Evolutionary conservation across 2,113 vertebrate genomes (phyloP).

Genomic region (Cephalopterus ornatus): DNA sequence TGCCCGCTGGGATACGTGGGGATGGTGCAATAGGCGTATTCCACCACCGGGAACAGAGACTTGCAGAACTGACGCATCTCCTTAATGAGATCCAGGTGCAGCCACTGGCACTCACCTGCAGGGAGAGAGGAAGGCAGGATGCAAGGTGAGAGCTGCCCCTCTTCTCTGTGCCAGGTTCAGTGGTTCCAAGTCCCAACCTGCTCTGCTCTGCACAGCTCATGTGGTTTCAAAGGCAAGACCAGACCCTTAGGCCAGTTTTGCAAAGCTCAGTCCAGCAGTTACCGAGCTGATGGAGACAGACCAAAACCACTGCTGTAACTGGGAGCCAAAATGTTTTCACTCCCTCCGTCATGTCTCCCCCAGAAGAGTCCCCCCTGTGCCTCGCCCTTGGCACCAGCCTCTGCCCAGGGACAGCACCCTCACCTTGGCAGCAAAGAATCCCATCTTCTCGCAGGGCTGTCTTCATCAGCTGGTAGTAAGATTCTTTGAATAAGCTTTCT

Average conservation of each 20-base stretch:
- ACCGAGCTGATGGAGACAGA: not conserved
- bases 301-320: not conserved
- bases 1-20: conserved; percentile 97
- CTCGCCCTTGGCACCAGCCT: not conserved
- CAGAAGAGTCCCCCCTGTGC: not conserved
- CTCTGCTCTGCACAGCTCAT: not conserved
- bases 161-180: not conserved
- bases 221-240: not conserved
- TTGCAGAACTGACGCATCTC: conserved; percentile 96
- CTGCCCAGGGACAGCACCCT: not conserved
- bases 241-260: not conserved
- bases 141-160: conserved; percentile 17
- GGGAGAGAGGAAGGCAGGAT: not conserved
- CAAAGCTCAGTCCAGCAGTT: not conserved
- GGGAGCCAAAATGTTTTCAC: not conserved
- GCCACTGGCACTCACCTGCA: conserved; percentile 95
- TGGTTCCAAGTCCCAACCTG: conserved; percentile 25
- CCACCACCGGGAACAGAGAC: conserved; percentile 92
- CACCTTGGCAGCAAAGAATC: conserved; percentile 97
- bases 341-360: not conserved
- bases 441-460: conserved; percentile 88
- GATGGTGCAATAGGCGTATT: conserved; percentile 94
- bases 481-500: conserved; percentile 97
- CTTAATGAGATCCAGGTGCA: conserved; percentile 96
- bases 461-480: conserved; percentile 98